phyloP scores from a whole-genome alignment of 2,888 invertebrate species.

The Amphipyra berbera region DNA sequence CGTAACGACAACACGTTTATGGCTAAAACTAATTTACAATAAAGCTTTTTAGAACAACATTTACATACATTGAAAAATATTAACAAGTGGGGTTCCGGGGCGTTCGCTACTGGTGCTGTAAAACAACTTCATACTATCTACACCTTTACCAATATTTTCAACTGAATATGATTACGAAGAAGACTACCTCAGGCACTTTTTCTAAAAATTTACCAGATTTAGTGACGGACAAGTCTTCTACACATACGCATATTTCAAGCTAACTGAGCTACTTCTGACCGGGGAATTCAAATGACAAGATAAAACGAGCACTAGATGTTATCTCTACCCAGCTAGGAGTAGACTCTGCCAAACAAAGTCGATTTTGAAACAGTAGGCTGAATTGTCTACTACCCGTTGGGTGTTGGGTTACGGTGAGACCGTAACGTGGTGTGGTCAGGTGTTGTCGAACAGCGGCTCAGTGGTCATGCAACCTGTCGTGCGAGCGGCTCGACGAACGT shows the following conservation, averaged over 20 bases:
- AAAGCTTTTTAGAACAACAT: conserved; percentile 89
- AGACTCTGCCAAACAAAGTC: conserved; percentile 24
- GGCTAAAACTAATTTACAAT: conserved; percentile 87
- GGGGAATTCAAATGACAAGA: conserved; percentile 17
- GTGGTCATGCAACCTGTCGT: conserved; percentile 89
- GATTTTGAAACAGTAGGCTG: conserved; percentile 19
- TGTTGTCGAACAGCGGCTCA: conserved; percentile 61
- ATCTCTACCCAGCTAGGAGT: conserved; percentile 16
- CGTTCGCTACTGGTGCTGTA: conserved; percentile 59
- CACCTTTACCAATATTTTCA: conserved; percentile 33
- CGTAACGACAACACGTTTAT: conserved; percentile 81
- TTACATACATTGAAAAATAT: conserved; percentile 83
- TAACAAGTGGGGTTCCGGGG: conserved; percentile 72
- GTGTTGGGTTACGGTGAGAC: conserved; percentile 4
- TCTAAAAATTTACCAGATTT: conserved; percentile 38
- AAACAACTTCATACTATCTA: conserved; percentile 46
- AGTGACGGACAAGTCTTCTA: conserved; percentile 49
- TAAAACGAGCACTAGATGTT: conserved; percentile 26
- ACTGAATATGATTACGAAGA: conserved; percentile 51
- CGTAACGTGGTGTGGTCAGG: conserved; percentile 14
- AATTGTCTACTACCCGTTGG: conserved; percentile 21
- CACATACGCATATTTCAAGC: conserved; percentile 40
- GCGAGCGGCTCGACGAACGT: conserved; percentile 92
- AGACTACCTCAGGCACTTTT: conserved; percentile 60
- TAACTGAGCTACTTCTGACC: conserved; percentile 27